Evolutionary conservation across 2,113 vertebrate species (phyloP), one percentile per base, ranked within the genome.

Genomic region (Sus scrofa): DNA sequence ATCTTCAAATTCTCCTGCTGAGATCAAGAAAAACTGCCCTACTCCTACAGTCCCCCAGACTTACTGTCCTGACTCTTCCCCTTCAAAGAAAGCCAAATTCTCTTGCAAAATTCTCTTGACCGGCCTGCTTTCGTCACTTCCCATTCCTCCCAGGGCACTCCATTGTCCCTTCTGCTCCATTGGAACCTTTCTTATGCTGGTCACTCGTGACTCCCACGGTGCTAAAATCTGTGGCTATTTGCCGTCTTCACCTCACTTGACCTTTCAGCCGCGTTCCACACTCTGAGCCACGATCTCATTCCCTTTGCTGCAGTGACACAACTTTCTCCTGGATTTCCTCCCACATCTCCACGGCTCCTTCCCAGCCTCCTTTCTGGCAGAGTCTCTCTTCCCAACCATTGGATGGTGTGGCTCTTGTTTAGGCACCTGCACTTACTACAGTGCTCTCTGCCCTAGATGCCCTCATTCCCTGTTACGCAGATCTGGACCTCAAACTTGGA

Each of bases 221-320:
- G 75, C 86, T 77, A 86, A 96, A 74, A 91, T 79, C 68, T 32
- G 34, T 13, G 94, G 68, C n/a, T n/a, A 6, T 50, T 63, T 79
- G 62, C 71, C 24, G 52, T 73, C 75, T 88, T 87, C 32, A 20
- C 92, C 94, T 95, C 11, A 34, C 60, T 67, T 90, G 87, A 94
- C 90, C 91, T 91, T 81, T 81, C 1, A 1, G 39, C 27, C 56
- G 67, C 16, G 10, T 54, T 22, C 22, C 11, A 74, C 3, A 12
- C n/a, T 75, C 44, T n/a, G 63, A 75, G 44, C 70, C 81, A 82
- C 60, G 39, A 34, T 58, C 71, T 87, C 56, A 34, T 87, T 81
- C 87, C 52, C 63, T 94, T 91, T 67, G 24, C 65, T 70, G 34
- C 15, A 52, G 65, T 79, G 92, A 94, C 0, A 2, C 52, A 44